Evolutionary conservation across 2,888 invertebrate genomes (phyloP), one percentile per base, ranked within the genome.

Genomic region (Ephialtes manifestator): DNA sequence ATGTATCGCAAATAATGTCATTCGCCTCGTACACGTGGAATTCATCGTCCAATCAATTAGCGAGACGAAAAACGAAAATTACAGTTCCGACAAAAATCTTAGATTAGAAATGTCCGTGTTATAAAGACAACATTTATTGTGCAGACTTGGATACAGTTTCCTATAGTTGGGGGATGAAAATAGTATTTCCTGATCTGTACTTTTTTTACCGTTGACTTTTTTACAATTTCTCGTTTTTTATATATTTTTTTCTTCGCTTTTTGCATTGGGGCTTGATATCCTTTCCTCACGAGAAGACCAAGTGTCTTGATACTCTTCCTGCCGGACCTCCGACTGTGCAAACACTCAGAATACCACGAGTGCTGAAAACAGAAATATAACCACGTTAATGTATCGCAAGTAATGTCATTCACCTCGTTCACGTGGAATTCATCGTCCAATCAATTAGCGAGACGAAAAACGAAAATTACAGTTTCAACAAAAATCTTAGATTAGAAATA

Each of bases 251-350:
- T n/a, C n/a, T n/a, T n/a, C n/a, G n/a, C n/a, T n/a, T n/a, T n/a
- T n/a, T n/a, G n/a, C n/a, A n/a, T n/a, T n/a, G n/a, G n/a, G n/a
- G n/a, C n/a, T n/a, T n/a, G n/a, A n/a, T n/a, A n/a, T n/a, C n/a
- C n/a, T n/a, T n/a, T n/a, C n/a, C n/a, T n/a, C n/a, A n/a, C n/a
- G n/a, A n/a, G n/a, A n/a, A n/a, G n/a, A n/a, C 91, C 91, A 89
- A 83, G 89, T 89, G 91, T 39, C 58, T 46, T 28, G 46, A 58
- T 46, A 65, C 53, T 39, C 63, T 80, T 63, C 46, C 35, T 15
- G 24, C 24, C 46, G 55, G 79, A 58, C 18, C 74, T 74, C 46
- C 60, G 53, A 8, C 43, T 35, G 51, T 70, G 11, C 1, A 7
- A 15, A 20, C 28, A 18, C 46, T 18, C 18, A 35, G 31, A 18